These are phyloP conservation scores for Florisuga fusca DNA, from an alignment of 2,797 vertebrate species.

Conservation along the genomic window DNA sequence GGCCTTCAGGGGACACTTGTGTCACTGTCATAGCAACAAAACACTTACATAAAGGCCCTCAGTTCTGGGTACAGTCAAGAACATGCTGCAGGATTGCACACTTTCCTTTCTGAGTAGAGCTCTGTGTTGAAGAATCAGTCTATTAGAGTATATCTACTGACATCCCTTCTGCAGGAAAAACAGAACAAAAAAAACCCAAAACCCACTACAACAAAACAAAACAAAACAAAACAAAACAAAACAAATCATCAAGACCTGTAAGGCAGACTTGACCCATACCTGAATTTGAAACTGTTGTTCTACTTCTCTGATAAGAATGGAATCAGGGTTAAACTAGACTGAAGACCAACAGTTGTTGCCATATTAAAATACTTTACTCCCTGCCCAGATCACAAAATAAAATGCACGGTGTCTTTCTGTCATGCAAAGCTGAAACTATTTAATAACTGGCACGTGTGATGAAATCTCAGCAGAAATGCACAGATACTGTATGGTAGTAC, in stretches of 20 bases:
- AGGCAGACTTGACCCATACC: not conserved
- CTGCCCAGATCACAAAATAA: not conserved
- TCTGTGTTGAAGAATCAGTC: not conserved
- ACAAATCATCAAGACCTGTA: not conserved
- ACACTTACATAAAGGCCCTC: fast-evolving
- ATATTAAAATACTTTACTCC: not conserved
- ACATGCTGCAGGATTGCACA: fast-evolving
- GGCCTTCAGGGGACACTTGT: fast-evolving
- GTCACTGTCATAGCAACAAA: not conserved
- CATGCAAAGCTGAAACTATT: not conserved
- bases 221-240: not conserved
- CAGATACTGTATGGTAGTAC: not conserved
- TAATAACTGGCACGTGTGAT: not conserved
- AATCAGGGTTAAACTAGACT: not conserved
- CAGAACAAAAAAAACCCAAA: not conserved
- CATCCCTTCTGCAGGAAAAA: not conserved
- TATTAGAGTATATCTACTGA: not conserved
- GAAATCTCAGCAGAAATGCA: not conserved
- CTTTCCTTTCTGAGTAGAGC: not conserved
- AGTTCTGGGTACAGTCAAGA: not conserved
- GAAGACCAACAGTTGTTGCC: not conserved
- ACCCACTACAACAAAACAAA: not conserved
- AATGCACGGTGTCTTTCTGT: not conserved
- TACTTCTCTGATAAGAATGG: not conserved
- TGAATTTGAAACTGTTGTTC: not conserved